Conservation (phyloP, 2,113 vertebrate genomes). For the Aix galericulata region DNA sequence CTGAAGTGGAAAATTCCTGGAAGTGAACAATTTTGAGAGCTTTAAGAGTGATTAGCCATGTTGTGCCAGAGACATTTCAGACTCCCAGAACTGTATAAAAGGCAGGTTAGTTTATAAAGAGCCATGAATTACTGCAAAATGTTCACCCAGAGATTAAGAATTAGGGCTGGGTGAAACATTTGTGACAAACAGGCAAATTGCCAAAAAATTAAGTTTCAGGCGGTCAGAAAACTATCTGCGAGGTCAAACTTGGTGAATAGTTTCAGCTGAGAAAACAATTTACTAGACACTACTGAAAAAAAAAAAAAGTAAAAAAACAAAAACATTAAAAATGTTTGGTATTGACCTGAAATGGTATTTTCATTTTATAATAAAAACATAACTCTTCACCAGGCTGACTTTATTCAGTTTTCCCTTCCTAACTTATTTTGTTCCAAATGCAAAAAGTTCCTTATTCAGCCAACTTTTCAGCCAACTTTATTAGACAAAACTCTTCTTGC, state of each 20-base stretch:
- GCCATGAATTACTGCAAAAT: background rate
- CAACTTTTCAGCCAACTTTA: background rate
- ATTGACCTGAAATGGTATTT: background rate
- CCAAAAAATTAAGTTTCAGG: background rate
- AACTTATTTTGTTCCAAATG: background rate
- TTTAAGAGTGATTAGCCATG: background rate
- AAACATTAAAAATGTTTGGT: background rate
- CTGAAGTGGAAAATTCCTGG: slow-evolving; percentile 19
- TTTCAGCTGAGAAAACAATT: background rate
- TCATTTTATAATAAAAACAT: background rate
- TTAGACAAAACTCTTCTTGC: background rate
- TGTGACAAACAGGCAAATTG: background rate
- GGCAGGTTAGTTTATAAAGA: background rate
- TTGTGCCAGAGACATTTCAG: background rate
- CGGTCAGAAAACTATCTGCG: background rate
- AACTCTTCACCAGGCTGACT: background rate
- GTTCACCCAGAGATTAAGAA: background rate
- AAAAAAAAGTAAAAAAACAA: background rate
- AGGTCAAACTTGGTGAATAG: background rate
- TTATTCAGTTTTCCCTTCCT: background rate
- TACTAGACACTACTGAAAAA: background rate
- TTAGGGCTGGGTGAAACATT: background rate
- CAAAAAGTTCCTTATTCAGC: background rate
- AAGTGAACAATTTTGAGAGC: background rate
- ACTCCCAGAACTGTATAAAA: background rate